phyloP scores from a whole-genome alignment of 2,797 vertebrate species.

The Hydrocynus forskahlii region DNA sequence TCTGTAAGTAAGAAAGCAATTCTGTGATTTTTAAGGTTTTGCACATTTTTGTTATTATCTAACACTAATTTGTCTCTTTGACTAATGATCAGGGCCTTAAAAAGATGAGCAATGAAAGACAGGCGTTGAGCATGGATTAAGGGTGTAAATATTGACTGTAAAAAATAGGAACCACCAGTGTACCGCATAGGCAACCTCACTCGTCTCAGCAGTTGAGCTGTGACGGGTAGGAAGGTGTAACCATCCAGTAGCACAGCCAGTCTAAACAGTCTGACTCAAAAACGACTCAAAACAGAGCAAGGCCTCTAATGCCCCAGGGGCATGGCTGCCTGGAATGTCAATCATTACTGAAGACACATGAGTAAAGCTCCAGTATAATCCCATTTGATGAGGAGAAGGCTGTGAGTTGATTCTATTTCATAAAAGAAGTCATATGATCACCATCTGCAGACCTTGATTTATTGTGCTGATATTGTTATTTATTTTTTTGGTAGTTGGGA shows the following conservation, averaged over 20 bases:
- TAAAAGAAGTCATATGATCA: background rate
- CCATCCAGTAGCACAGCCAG: slow-evolving; percentile 57
- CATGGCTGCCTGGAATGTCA: slow-evolving; percentile 63
- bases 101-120: background rate
- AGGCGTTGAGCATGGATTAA: background rate
- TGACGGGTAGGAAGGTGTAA: slow-evolving; percentile 70
- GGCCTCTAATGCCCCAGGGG: slow-evolving; percentile 59
- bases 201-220: slow-evolving; percentile 47
- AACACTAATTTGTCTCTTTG: background rate
- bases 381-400: background rate
- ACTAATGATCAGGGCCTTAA: background rate
- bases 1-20: too few species aligned
- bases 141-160: background rate
- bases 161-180: background rate
- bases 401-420: background rate
- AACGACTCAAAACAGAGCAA: slow-evolving; percentile 62
- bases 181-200: background rate
- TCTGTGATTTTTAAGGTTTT: background rate
- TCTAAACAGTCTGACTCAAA: slow-evolving; percentile 65
- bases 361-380: slow-evolving; percentile 32
- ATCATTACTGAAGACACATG: slow-evolving; percentile 64
- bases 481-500: too few species aligned
- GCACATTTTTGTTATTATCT: background rate
- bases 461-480: background rate
- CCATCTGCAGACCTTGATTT: slow-evolving; percentile 26